Evolutionary conservation across 2,797 vertebrate genomes (phyloP), one percentile per base, ranked within the genome.

Genomic region (Peromyscus nudipes): DNA sequence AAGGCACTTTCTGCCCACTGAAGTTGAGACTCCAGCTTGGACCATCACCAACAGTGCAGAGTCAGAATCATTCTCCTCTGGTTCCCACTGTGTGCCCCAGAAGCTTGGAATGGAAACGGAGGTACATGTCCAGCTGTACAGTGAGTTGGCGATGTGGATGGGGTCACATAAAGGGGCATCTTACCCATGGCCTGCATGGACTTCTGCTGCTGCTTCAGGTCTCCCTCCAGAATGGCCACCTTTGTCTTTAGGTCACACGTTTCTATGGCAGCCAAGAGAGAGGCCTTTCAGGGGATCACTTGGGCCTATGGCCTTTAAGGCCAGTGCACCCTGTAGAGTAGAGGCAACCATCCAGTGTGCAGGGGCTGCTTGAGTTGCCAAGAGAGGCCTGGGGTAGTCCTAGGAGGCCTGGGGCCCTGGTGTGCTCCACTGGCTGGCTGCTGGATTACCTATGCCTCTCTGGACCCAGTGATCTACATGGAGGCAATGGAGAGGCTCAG

Each of bases 161-260:
- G 23, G 37, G 52, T 29, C 52, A 13, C 46, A 5, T 0, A 11
- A 55, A 1, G 1, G 46, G 34, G 1, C 17, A 84, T 69, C 99
- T 99, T 99, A 99, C 99, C 99, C 77, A 99, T 90, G 16, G 98
- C 98, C 96, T 98, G 98, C 64, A 99, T 96, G 43, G 97, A 97
- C 57, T 98, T 98, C 96, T 98, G 98, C 86, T 99, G 99, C 0
- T 23, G 91, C 91, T 97, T 97, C 89, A 99, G 96, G 97, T 99
- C 98, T 89, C 98, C 98, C 88, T 98, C 98, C 76, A 99, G 97
- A 83, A 94, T 73, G 0, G 98, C 98, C 84, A 98, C 85, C 80
- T 2, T 97, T 1, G 89, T 96, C 94, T 98, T 98, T 96, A 99
- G 97, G 84, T 98, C 85, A 91, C 83, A 75, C 0, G 97, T 95